Evolutionary conservation across 1,140 invertebrate genomes (phyloP), one percentile per base, ranked within the genome.

Genomic region (Gonioctena quinquepunctata): DNA sequence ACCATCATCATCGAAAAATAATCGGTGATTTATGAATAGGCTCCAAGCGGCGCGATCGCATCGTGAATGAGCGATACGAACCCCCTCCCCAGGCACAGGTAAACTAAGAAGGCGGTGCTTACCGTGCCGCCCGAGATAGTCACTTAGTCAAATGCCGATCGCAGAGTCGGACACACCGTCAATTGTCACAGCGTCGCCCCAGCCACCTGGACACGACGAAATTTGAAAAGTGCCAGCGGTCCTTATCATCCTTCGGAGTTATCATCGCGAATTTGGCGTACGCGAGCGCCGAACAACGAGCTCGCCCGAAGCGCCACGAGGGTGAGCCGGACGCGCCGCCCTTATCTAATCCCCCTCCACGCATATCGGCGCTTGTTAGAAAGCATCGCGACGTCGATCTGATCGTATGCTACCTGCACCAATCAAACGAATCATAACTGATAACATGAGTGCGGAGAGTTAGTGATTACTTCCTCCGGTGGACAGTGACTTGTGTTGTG

Each of bases 91-190:
- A 60, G 66, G 28, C 73, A 73, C 81, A 81, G 81, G 80, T 82
- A 79, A 79, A 76, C 66, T 57, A 61, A 72, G 72, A 70, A 74
- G 80, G 80, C 79, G 80, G 76, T 69, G 77, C 72, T 75, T 73
- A 64, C 64, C 48, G 75, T 76, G 71, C 76, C 72, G 74, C 76
- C 77, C 76, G 64, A 72, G 72, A 66, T 65, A 76, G 73, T 79
- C 79, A 78, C 76, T 81, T 80, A 81, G 80, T 81, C 78, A 81
- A 80, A 77, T 77, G 77, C 79, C 77, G 78, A 68, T 70, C 76
- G 75, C 65, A 60, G 74, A 72, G 73, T 66, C 65, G 72, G 66
- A 48, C 33, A 72, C 75, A 74, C 68, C 64, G 68, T 75, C 76
- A 73, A 75, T 75, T 64, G 64, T 69, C 73, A 76, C 73, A 62